Percentiles rank a stretch among this genome's conserved stretches.
Evolutionary conservation across 1,140 invertebrate genomes (phyloP).

Genomic region (Yoshiicerus persimilis): DNA sequence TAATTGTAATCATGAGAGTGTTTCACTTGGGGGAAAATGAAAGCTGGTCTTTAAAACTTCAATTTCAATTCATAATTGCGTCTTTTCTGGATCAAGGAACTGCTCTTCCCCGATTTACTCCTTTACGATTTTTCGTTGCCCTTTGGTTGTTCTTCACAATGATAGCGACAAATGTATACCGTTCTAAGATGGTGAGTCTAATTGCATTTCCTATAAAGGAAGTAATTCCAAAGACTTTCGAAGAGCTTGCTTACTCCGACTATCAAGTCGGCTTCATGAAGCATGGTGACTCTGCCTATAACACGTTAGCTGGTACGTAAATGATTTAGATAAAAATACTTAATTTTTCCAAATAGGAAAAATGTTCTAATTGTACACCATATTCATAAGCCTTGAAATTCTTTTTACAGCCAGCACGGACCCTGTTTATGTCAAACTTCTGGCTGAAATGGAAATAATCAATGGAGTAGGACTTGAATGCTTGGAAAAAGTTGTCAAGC

Average conservation of each 20-base stretch:
- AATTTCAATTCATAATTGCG: background rate
- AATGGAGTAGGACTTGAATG: conserved; percentile 9
- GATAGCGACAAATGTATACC: conserved; percentile 22
- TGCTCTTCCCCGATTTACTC: background rate
- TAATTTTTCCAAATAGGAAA: no score
- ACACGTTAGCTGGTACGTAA: conserved; percentile 2
- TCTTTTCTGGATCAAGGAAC: conserved; percentile 29
- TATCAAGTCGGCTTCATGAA: conserved; percentile 31
- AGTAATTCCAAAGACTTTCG: conserved; percentile 26
- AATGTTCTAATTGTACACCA: no score
- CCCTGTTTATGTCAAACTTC: conserved; percentile 35
- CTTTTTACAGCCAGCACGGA: conserved; percentile 22
- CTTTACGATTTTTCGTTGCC: background rate
- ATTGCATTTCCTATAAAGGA: conserved; percentile 32
- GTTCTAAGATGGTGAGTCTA: conserved; percentile 34
- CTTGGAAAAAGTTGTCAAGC: conserved; percentile 24
- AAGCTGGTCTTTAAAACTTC: background rate
- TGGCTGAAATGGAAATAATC: conserved; percentile 23
- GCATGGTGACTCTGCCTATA: conserved; percentile 36
- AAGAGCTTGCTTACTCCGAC: conserved; percentile 25
- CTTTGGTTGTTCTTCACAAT: conserved; percentile 35
- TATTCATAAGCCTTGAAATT: no score
- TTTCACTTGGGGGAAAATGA: background rate
- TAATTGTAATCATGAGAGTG: background rate
- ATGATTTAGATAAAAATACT: no score